Evolutionary conservation across 2,888 invertebrate genomes (phyloP), one percentile per base, ranked within the genome.

Genomic region (Agriopis marginaria): DNA sequence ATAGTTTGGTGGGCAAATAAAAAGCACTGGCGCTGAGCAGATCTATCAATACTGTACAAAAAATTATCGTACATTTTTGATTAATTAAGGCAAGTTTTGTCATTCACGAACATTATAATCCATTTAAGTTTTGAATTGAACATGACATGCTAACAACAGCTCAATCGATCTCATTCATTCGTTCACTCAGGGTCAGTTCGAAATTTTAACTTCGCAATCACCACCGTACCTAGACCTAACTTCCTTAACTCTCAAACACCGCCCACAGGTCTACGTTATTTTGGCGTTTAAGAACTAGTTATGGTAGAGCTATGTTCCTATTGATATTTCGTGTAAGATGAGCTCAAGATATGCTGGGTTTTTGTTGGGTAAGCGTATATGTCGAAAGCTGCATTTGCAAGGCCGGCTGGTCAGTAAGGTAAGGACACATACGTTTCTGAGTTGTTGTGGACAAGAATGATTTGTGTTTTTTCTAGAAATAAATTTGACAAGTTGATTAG

Each of bases 321-420:
- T 50, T 9, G 10, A 56, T 55, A 32, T 66, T 14, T 63, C 54
- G 58, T 32, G n/a, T 54, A 59, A 44, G 64, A 68, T 60, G 62
- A 75, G 63, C 45, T 77, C 79, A 70, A 40, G 56, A 59, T 73
- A 70, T 63, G 66, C 63, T 83, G 82, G 85, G 73, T 53, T 23
- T 70, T 59, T 65, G 79, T 90, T 89, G 87, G 71, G 89, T 81
- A 89, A 89, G 83, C 72, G 78, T 81, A 70, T 88, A 70, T 88
- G 90, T 90, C 79, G 91, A 90, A 90, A 91, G 90, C 86, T 79
- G 81, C 84, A 77, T 77, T 81, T 74, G 79, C 91, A 89, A 91
- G 91, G 91, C 87, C 91, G 86, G 80, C 85, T 74, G 74, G 85
- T 88, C 75, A 55, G 84, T 89, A 32, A n/a, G 17, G 17, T 23